These are phyloP conservation scores for Protonemura montana DNA, from an alignment of 2,888 invertebrate species.

Conservation along the genomic window DNA sequence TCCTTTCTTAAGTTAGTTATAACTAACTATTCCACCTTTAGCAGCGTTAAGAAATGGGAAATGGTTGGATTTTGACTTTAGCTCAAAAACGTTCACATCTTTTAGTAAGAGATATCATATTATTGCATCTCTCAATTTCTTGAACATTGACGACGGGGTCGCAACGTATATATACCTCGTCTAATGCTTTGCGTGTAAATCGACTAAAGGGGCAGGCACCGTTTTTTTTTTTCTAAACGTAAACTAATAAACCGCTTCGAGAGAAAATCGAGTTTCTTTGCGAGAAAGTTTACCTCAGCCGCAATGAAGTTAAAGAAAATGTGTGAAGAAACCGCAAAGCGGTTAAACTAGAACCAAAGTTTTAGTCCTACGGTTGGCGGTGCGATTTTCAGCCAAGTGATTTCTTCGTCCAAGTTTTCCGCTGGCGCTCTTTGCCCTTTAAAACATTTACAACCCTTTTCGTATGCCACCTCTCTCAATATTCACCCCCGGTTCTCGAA, in stretches of 20 bases:
- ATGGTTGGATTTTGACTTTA: too few species aligned
- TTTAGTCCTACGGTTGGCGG: background rate
- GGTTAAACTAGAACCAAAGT: conserved; percentile 2
- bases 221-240: conserved; percentile 32
- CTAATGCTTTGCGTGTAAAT: background rate
- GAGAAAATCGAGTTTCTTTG: conserved; percentile 44
- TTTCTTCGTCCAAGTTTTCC: background rate
- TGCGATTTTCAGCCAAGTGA: conserved; percentile 7
- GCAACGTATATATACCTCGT: background rate
- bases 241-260: conserved; percentile 43
- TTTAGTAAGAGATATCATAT: too few species aligned
- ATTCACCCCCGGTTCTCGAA: background rate
- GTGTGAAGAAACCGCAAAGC: conserved; percentile 31
- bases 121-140: background rate
- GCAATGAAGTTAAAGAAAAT: conserved; percentile 39
- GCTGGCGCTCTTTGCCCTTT: background rate
- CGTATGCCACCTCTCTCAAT: background rate
- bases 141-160: background rate
- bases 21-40: too few species aligned
- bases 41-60: too few species aligned
- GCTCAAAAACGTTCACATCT: too few species aligned
- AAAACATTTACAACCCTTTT: conserved; percentile 9
- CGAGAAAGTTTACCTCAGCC: conserved; percentile 16
- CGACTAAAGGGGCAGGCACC: background rate
- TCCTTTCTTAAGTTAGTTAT: background rate